Base-by-base conservation (phyloP, 2,113 vertebrate species). In the Penelope pileata region DNA sequence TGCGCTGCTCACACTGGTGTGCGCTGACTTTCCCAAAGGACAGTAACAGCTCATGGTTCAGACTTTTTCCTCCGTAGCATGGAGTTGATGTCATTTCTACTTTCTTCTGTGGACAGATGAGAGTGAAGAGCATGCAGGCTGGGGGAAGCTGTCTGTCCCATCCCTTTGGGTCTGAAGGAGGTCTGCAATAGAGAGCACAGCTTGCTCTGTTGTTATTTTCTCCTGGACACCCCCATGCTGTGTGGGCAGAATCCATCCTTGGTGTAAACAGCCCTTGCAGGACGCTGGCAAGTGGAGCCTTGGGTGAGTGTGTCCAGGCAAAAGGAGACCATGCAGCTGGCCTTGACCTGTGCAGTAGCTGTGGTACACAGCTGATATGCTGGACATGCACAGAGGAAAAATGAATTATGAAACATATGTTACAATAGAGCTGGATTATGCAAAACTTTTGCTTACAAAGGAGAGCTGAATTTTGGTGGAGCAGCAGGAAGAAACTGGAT, bases 371-470 rank as follows among this genome's bases (percentile, higher is more conserved):
- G 7, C 21, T 78, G 10, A 48, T 70, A 40, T 79, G 12, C 45
- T 88, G 26, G 14, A 24, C 0, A 0, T 19, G 12, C 40, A 48
- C 8, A 21, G 16, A 18, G 18, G 12, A 40, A 80, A 74, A 66
- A 27, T 56, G 47, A 51, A 3, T 75, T 67, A 9, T 29, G 30
- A 68, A 72, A 51, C 38, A 7, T 27, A 76, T 63, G 51, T 63
- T 83, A 60, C 63, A 34, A 9, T 26, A 72, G 12, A 45, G 8
- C 5, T 75, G 53, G 26, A 24, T 72, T 56, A 42, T 69, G 17
- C 1, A 24, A 66, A 6, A 18, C 79, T 88, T 62, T 12, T 66
- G 50, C 17, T 60, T 66, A 51, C 19, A 42, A 54, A 36, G 38
- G 47, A 42, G 48, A 72, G 13, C 16, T 72, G 40, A 14, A 27